Evolutionary conservation across 2,888 invertebrate genomes (phyloP).

Genomic region (Leptura quadrifasciata): DNA sequence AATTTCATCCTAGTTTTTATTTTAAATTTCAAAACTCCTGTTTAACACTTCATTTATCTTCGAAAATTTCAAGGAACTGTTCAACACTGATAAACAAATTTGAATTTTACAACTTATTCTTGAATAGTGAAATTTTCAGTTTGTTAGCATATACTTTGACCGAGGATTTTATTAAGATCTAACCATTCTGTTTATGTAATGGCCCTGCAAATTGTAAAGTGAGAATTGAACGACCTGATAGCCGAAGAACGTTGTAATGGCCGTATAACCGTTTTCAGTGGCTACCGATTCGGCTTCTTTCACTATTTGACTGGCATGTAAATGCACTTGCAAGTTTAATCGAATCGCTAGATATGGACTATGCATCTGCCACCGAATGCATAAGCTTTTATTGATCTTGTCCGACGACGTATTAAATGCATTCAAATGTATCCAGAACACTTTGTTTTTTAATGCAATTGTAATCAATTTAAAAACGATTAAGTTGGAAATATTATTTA

Average conservation of each 20-base stretch:
- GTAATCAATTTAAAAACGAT: too few relatives aligned
- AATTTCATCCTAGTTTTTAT: conserved; percentile 10
- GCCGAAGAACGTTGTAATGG: conserved; percentile 59
- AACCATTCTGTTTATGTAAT: conserved; percentile 59
- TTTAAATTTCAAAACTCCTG: conserved; percentile 8
- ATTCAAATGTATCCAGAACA: background rate
- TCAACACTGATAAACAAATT: conserved; percentile 24
- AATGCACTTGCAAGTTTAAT: conserved; percentile 49
- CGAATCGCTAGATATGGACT: conserved; percentile 45
- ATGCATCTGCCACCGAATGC: conserved; percentile 36
- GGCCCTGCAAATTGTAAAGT: conserved; percentile 61
- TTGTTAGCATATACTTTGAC: conserved; percentile 37
- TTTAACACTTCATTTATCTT: conserved; percentile 28
- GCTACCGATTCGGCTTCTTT: conserved; percentile 50
- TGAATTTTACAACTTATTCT: conserved; percentile 29
- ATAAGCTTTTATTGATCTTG: conserved; percentile 23
- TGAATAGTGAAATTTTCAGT: conserved; percentile 26
- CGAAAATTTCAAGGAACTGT: background rate
- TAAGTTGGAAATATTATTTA: too few relatives aligned
- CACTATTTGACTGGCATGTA: conserved; percentile 47
- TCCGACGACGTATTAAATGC: background rate
- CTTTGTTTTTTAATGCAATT: too few relatives aligned
- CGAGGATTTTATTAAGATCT: conserved; percentile 56
- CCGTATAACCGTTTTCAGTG: conserved; percentile 57
- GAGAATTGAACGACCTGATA: conserved; percentile 65